Evolutionary conservation across 1,140 invertebrate genomes (phyloP).

Genomic region (Drosophila pandora): DNA sequence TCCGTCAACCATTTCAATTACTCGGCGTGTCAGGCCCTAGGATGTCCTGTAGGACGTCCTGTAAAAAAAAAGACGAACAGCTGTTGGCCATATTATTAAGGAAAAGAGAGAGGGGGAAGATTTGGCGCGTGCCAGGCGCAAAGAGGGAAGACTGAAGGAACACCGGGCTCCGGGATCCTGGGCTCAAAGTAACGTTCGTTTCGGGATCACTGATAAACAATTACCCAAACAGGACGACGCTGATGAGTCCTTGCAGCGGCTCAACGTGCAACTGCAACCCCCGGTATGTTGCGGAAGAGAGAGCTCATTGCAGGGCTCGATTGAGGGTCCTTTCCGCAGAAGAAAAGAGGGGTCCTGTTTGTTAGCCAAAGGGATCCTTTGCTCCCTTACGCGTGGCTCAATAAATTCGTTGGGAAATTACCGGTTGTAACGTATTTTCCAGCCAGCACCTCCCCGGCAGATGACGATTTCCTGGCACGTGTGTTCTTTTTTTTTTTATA

Average conservation of each 20-base stretch:
- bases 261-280: conserved; percentile 64
- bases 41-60: conserved; percentile 28
- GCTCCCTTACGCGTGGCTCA: conserved; percentile 44
- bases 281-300: conserved; percentile 10
- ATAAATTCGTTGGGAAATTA: conserved; percentile 51
- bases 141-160: conserved; percentile 25
- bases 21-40: conserved; percentile 2
- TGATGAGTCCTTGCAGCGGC: conserved; percentile 29
- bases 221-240: conserved; percentile 54
- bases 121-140: conserved; percentile 65
- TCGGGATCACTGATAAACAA: conserved; percentile 74
- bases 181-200: conserved; percentile 71
- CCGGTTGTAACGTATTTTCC: conserved; percentile 65
- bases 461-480: conserved; percentile 70
- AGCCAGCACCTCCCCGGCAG: conserved; percentile 25
- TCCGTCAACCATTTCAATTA: conserved; percentile 30
- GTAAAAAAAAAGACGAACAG: conserved; percentile 29
- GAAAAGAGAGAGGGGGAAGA: conserved; percentile 18
- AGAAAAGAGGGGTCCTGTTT: conserved; percentile 26
- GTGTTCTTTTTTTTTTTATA: conserved; percentile 24
- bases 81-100: conserved; percentile 13
- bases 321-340: conserved; percentile 41
- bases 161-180: conserved; percentile 61
- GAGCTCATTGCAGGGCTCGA: conserved; percentile 49
- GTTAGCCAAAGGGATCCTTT: conserved; percentile 16